These are phyloP conservation scores for Osmerus mordax DNA, from an alignment of 2,113 vertebrate species.

Conservation along the genomic window DNA sequence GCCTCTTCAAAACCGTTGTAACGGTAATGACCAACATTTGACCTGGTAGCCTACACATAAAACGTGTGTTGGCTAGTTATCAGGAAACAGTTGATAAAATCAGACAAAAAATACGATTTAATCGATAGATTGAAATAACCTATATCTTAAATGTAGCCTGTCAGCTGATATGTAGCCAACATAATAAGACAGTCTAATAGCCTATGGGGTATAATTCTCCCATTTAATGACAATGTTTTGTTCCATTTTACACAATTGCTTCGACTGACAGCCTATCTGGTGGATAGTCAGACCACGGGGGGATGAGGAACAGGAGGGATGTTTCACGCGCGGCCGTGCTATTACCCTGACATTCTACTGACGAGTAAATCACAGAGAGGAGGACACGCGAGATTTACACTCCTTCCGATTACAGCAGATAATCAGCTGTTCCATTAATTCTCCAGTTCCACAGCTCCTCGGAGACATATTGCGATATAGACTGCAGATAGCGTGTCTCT, in stretches of 20 bases:
- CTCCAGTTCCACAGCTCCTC: constrained; percentile 27
- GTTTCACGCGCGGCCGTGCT: constrained; percentile 5
- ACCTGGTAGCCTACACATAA: neutral
- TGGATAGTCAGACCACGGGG: neutral
- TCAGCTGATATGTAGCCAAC: no score
- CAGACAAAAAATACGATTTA: no score
- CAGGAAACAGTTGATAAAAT: no score
- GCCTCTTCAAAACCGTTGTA: constrained; percentile 4
- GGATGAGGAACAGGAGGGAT: neutral
- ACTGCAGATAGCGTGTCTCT: constrained; percentile 60
- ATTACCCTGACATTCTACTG: constrained; percentile 16
- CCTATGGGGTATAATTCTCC: no score
- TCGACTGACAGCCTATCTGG: neutral
- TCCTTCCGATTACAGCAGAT: constrained; percentile 24
- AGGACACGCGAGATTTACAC: constrained; percentile 23
- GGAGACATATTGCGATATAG: constrained; percentile 47
- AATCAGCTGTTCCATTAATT: constrained; percentile 33
- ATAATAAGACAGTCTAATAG: no score
- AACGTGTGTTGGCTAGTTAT: no score
- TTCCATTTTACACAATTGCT: no score
- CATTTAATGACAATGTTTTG: no score
- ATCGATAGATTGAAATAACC: no score
- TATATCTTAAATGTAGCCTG: no score
- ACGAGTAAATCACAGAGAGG: constrained; percentile 13
- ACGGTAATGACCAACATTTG: constrained; percentile 4